These are phyloP conservation scores for Oenanthe oenanthe DNA, from an alignment of 2,113 vertebrate species.

Conservation along the genomic window DNA sequence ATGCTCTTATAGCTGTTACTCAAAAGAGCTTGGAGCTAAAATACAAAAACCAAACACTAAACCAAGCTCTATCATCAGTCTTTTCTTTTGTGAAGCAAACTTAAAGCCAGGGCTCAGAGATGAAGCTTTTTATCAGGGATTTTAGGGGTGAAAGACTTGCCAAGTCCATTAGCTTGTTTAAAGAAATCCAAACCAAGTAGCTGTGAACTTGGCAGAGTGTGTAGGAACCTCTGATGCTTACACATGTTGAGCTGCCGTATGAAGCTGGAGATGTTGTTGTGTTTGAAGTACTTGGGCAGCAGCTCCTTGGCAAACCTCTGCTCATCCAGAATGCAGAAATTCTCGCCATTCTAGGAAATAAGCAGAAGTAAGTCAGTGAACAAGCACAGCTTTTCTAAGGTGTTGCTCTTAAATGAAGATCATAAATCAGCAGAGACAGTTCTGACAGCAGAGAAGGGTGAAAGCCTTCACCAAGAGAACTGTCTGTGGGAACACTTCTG, in stretches of 20 bases:
- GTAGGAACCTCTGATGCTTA: slow-evolving; percentile 30
- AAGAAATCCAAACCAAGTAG: background rate
- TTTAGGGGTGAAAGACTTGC: background rate
- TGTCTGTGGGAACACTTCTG: too few relatives aligned
- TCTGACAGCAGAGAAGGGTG: background rate
- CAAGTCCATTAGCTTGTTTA: background rate
- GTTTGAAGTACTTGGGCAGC: slow-evolving; percentile 80
- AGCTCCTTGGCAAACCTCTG: slow-evolving; percentile 74
- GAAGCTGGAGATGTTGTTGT: slow-evolving; percentile 78
- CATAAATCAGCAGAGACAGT: background rate
- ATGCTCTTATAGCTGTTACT: background rate
- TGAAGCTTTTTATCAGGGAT: background rate
- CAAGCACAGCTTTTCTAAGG: background rate
- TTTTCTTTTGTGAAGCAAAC: background rate
- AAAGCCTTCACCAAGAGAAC: background rate
- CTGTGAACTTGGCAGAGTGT: background rate
- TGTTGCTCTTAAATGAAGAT: background rate
- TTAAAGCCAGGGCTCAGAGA: background rate
- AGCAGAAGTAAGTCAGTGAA: background rate
- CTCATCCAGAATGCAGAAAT: slow-evolving; percentile 74
- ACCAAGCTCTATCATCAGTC: background rate
- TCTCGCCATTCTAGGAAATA: slow-evolving; percentile 72
- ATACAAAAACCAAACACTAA: background rate
- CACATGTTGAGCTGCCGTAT: slow-evolving; percentile 78
- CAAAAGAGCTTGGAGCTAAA: background rate